phyloP scores from a whole-genome alignment of 2,797 vertebrate species.

The Syngnathus rostellatus region DNA sequence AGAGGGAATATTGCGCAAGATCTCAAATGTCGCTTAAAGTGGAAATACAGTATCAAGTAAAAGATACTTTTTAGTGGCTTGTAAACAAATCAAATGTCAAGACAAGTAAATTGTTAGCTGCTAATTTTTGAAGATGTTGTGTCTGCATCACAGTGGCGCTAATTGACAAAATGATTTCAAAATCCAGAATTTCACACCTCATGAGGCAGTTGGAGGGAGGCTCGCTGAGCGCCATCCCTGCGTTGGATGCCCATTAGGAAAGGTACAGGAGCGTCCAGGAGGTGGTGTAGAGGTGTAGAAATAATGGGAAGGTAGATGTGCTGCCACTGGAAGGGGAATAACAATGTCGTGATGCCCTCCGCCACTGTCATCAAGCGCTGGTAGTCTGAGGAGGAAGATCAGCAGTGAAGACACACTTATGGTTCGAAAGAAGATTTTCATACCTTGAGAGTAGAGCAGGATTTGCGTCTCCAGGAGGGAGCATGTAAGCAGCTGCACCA shows the following conservation, averaged over 20 bases:
- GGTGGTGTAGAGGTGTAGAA: constrained; percentile 87
- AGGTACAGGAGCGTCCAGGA: constrained; percentile 93
- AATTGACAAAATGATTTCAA: background rate
- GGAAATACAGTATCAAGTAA: background rate
- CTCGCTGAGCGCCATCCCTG: constrained; percentile 85
- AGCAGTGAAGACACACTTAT: background rate
- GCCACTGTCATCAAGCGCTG: constrained; percentile 94
- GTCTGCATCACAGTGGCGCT: background rate
- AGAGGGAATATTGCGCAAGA: constrained; percentile 7
- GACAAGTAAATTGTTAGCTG: background rate
- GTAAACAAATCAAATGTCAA: background rate
- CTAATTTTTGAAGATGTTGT: background rate
- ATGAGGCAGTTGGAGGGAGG: constrained; percentile 90
- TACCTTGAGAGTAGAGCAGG: constrained; percentile 93
- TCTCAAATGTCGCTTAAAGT: background rate
- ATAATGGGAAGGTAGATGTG: constrained; percentile 96
- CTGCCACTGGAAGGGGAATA: constrained; percentile 98
- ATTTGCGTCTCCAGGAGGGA: constrained; percentile 94
- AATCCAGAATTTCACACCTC: constrained; percentile 69
- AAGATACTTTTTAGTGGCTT: background rate
- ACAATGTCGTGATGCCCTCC: constrained; percentile 82
- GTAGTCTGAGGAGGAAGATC: constrained; percentile 74
- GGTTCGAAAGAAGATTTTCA: background rate
- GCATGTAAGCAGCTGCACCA: constrained; percentile 91
- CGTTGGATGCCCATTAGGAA: constrained; percentile 95